A percentile compares a stretch with the other conserved stretches of the same genome.
These are phyloP conservation scores for Koerneria pararmatus DNA, from an alignment of 2,888 invertebrate species.

Conservation along the genomic window DNA sequence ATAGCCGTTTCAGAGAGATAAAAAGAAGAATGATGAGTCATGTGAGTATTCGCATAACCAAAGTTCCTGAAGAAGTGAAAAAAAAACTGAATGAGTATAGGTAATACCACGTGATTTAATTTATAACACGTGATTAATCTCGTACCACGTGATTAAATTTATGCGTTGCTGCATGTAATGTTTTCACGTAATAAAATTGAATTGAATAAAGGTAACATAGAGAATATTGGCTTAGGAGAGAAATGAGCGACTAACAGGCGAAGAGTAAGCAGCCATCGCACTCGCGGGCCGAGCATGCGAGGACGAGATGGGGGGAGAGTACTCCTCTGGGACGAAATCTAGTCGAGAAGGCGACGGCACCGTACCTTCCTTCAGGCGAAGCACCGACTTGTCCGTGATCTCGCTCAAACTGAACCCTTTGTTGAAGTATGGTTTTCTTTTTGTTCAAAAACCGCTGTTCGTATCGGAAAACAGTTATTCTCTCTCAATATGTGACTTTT, in stretches of 20 bases:
- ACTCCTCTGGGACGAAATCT: background rate
- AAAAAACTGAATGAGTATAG: too few species aligned
- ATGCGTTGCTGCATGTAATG: background rate
- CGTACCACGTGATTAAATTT: background rate
- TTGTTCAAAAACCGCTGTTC: too few species aligned
- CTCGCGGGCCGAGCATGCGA: constrained; percentile 10
- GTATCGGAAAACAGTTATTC: too few species aligned
- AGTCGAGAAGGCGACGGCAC: too few species aligned
- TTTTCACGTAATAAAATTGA: background rate
- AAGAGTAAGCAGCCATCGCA: constrained; percentile 21
- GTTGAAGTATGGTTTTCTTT: too few species aligned
- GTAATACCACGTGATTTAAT: too few species aligned
- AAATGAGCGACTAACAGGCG: background rate
- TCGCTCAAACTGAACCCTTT: constrained; percentile 48
- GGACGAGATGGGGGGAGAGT: constrained; percentile 10
- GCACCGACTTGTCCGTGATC: constrained; percentile 48
- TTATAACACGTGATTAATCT: too few species aligned
- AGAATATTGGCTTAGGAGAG: background rate
- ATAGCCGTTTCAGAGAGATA: too few species aligned
- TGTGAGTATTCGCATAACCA: too few species aligned
- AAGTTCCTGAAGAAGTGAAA: too few species aligned
- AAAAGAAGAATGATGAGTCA: too few species aligned
- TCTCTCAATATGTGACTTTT: constrained; percentile 3
- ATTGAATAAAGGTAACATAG: background rate
- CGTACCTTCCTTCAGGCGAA: constrained; percentile 48